Base-by-base conservation (phyloP, 1,140 invertebrate species). In the Tachypleus tridentatus region DNA sequence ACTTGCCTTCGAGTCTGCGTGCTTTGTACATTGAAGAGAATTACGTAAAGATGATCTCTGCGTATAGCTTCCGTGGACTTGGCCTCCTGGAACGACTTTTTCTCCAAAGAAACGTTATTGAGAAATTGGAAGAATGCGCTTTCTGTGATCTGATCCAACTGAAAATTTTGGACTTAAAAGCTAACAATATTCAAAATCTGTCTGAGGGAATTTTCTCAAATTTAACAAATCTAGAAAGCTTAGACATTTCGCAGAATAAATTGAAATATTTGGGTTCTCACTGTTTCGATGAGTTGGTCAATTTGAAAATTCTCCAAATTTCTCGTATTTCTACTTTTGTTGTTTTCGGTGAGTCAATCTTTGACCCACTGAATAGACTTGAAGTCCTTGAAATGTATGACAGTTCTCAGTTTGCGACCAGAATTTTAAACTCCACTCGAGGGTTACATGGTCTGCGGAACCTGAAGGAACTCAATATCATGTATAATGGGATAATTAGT, bases 161-260 rank as follows among this genome's bases (percentile, higher is more conserved):
- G 7, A 79, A 83, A 58, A 74, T 66, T 4, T 71, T 81, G 8
- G 72, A 75, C 62, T 70, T 81, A 4, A 75, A 77, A 29, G 72
- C 77, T 58, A 80, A 80, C 69, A 69, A 73, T 29, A 70, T 81
- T 10, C 69, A 73, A 51, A 70, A 67, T 47, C 71, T 80, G 57
- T 69, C 74, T 51, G 65, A 69, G 29, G 61, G 68, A 49, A 69
- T 72, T n/a, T 78, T 81, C 62, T 62, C 70, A n/a, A 71, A 73
- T 53, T 70, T 80, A 6, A 62, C 64, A 3, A 74, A 69, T 60
- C 72, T 82, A 5, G 72, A 74, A 70, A 81, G 82, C 63, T 79
- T 92, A 60, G 86, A 89, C 77, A 74, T 92, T 70, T 89, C 88
- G 4, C 80, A 84, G 72, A 89, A 90, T 78, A 86, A 86, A 5